Conservation (phyloP, 2,888 invertebrate species). For the Dasysyrphus albostriatus region DNA sequence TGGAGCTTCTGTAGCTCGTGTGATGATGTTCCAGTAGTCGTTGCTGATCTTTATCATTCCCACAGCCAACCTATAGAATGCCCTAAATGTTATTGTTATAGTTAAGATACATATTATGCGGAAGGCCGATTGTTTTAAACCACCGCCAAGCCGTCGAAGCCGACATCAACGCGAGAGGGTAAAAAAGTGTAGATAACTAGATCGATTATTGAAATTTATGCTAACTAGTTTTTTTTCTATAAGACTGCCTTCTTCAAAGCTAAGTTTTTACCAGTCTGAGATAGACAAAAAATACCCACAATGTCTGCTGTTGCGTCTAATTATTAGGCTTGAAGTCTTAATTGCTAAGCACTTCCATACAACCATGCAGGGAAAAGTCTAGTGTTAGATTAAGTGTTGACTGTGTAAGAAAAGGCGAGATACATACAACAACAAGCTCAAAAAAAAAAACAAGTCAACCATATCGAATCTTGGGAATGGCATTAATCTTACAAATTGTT, state of each 20-base stretch:
- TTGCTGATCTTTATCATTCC: conserved; percentile 65
- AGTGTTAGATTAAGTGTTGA: conserved; percentile 57
- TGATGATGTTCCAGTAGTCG: conserved; percentile 59
- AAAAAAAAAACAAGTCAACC: conserved; percentile 20
- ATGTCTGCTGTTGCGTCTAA: conserved; percentile 44
- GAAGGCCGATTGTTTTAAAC: conserved; percentile 38
- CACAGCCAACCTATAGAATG: conserved; percentile 47
- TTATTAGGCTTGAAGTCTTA: conserved; percentile 66
- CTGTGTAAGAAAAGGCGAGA: not conserved
- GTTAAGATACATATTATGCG: conserved; percentile 34
- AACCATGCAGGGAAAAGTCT: conserved; percentile 36
- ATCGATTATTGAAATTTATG: conserved; percentile 76
- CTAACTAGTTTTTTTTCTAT: conserved; percentile 64
- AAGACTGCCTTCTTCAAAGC: not conserved
- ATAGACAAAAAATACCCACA: conserved; percentile 9
- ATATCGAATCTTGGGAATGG: conserved; percentile 61
- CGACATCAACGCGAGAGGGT: not conserved
- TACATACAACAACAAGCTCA: not conserved
- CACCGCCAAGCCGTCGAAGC: not conserved
- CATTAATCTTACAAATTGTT: conserved; percentile 57
- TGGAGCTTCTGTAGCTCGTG: conserved; percentile 32
- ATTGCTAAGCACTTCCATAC: conserved; percentile 58
- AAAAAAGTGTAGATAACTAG: conserved; percentile 54
- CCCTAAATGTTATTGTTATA: conserved; percentile 44
- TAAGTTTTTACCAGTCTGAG: conserved; percentile 1